A percentile compares a stretch with the other conserved stretches of the same genome.
Evolutionary conservation across 23 tunicate genomes (phyloP).

Genomic region (Phallusia fumigata): DNA sequence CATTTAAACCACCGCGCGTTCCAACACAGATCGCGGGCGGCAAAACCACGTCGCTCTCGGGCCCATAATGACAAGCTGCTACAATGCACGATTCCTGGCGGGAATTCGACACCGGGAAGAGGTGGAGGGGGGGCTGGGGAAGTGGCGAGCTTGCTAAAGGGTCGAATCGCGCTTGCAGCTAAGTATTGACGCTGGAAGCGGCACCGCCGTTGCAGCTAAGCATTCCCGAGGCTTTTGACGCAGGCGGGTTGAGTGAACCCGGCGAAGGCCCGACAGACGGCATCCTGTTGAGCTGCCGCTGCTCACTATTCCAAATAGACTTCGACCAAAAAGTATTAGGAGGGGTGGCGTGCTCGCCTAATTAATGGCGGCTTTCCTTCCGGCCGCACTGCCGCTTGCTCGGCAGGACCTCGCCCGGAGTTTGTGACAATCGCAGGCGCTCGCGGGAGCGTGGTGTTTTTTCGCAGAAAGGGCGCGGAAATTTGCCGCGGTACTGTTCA

Average conservation of each 20-base stretch:
- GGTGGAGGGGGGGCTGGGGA: neutral
- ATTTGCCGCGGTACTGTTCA: neutral
- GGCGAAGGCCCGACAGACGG: neutral
- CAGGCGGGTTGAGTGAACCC: neutral
- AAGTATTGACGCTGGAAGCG: no score
- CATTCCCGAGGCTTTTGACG: neutral
- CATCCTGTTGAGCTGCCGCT: neutral
- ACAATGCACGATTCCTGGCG: conserved; percentile 7
- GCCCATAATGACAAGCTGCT: neutral
- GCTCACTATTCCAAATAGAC: neutral
- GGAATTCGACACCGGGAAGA: conserved; percentile 12
- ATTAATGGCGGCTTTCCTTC: conserved; percentile 46
- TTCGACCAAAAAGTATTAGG: neutral
- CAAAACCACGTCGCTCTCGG: neutral
- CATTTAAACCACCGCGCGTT: no score
- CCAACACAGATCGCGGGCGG: neutral
- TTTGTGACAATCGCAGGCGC: conserved; percentile 15
- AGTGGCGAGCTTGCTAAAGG: no score
- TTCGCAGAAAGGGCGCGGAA: conserved; percentile 35
- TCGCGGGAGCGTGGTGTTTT: conserved; percentile 5
- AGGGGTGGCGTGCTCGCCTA: conserved; percentile 8
- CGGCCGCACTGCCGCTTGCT: conserved; percentile 10
- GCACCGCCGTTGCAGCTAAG: neutral
- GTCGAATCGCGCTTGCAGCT: no score
- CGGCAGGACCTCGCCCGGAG: conserved; percentile 23